Evolutionary conservation across 2,113 vertebrate species (phyloP).

Genomic region (Helogale parvula): DNA sequence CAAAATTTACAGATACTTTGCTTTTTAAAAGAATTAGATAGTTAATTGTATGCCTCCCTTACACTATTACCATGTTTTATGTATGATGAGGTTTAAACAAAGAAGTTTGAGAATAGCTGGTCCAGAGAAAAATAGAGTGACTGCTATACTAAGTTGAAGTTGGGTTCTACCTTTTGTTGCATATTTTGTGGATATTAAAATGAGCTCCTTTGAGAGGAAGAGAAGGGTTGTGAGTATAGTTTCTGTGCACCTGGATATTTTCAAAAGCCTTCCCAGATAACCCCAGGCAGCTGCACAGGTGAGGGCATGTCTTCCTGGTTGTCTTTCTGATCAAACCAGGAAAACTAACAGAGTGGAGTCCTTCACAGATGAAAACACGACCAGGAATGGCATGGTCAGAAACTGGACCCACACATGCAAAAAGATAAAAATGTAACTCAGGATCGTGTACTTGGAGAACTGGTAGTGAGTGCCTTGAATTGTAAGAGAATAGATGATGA

Average conservation of each 20-base stretch:
- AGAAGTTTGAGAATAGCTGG: not conserved
- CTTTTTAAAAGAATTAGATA: not conserved
- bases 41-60: not conserved
- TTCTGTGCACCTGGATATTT: not conserved
- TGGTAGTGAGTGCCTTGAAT: not conserved
- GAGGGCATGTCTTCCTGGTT: not conserved
- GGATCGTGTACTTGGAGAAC: not conserved
- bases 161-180: not conserved
- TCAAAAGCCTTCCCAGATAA: not conserved
- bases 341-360: not conserved
- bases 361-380: not conserved
- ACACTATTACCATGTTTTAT: not conserved
- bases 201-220: not conserved
- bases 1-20: not conserved
- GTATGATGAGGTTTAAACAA: not conserved
- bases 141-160: not conserved
- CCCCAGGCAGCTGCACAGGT: rapidly evolving
- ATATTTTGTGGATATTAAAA: not conserved
- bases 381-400: not conserved
- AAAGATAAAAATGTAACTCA: not conserved
- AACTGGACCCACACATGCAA: not conserved
- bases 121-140: not conserved
- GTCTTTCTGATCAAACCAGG: not conserved
- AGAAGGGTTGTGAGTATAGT: rapidly evolving
- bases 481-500: not conserved